Base-by-base conservation (phyloP, 1,140 invertebrate species). In the Pseudachorutes palmiensis region DNA sequence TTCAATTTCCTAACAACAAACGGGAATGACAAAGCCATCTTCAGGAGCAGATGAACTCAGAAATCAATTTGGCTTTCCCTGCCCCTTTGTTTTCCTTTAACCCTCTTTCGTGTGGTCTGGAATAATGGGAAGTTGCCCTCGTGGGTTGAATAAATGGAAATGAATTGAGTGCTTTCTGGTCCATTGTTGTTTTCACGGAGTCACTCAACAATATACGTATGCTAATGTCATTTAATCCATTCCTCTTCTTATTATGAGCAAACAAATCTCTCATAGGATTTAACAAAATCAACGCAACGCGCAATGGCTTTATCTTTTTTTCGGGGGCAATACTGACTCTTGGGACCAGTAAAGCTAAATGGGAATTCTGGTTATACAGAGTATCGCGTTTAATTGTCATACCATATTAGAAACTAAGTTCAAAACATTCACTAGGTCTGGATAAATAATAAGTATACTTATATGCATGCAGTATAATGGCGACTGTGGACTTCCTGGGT, bases 131-230 rank as follows among this genome's bases (percentile, higher is more conserved):
- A 55, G 24, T 55, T 12, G 24, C 12, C 24, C 24, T 14, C 51
- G 14, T 24, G n/a, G n/a, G n/a, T n/a, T n/a, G n/a, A n/a, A n/a
- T n/a, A n/a, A n/a, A 14, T 55, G 51, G 51, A 24, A 55, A 16
- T 12, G 51, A 24, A 55, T 55, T 55, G 51, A 55, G 51, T 55
- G 51, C 24, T 55, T 55, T 22, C 24, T 45, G 36, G 12, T 55
- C 51, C 51, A 55, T 55, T 55, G 51, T 55, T 55, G 51, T 55
- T 55, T 55, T 9, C 51, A 55, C 51, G 51, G 51, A 55, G 51
- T 55, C 51, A 55, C 24, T 55, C 51, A 55, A 55, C 19, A 41
- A n/a, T 19, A 19, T 55, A 5, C 51, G 14, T 19, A 55, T 55
- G 51, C 51, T 55, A 55, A 55, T 55, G 51, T 55, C 24, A 55